Evolutionary conservation across 2,888 invertebrate species (phyloP), one percentile per base, ranked within the genome.

Genomic region (Drosophila silvestris): DNA sequence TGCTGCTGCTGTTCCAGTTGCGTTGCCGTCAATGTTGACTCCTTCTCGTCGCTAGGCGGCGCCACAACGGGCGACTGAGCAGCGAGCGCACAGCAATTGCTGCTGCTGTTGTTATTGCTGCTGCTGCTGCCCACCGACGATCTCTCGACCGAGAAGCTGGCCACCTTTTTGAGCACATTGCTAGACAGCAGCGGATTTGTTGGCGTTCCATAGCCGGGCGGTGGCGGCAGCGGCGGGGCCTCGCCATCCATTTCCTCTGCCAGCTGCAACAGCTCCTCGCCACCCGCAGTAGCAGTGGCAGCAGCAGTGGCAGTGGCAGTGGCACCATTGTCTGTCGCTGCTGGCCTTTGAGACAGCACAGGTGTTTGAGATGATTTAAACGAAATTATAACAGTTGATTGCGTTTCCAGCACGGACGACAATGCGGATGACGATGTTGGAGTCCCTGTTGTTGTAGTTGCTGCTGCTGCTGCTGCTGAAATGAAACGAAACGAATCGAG

Each of bases 131-230:
- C 81, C 64, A 79, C 78, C 54, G 93, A 82, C 60, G 90, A 95
- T 95, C 96, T 95, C 87, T 96, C 97, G 83, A 97, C 94, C 60
- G 97, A 97, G 79, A 97, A 95, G 61, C 97, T 97, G 57, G 97
- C 97, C 52, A 97, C 97, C 94, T 97, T 97, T 85, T 97, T 95
- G 62, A 98, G 94, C 53, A 97, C 97, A 92, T 96, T 96, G 81
- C 96, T 96, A 77, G 96, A 96, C 30, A 82, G 62, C 54, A 85
- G 56, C 52, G 87, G 78, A 74, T 86, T 86, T 28, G 87, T 86
- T 58, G 92, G 90, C 33, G 91, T 89, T 39, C 85, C 82, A 54
- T 76, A 86, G 54, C 89, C 90, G 41, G 89, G 86, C 35, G 83
- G 83, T 37, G 85, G 70, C 47, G 84, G 77, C 82, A 85, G 47